These are phyloP conservation scores for Tachina lurida DNA, from an alignment of 2,888 invertebrate species.

Conservation along the genomic window DNA sequence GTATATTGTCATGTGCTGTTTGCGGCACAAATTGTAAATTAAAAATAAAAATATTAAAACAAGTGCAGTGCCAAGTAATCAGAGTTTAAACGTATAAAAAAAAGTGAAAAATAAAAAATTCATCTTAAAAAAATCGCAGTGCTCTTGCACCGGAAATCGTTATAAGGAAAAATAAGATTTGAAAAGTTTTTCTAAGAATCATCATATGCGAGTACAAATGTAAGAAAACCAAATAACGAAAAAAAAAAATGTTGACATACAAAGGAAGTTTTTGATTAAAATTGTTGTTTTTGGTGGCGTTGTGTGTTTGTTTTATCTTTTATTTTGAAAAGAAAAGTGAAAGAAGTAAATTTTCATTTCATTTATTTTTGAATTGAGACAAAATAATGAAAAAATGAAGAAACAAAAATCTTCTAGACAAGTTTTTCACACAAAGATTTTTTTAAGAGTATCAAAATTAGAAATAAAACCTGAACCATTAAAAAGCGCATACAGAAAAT, in stretches of 20 bases:
- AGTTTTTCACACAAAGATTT: no score
- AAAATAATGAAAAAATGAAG: not conserved
- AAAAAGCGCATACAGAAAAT: no score
- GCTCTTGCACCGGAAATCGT: conserved; percentile 67
- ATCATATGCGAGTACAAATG: conserved; percentile 45
- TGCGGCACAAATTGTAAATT: conserved; percentile 26
- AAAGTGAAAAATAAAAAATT: conserved; percentile 35
- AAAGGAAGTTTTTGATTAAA: conserved; percentile 52
- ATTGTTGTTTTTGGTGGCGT: not conserved
- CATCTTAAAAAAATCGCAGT: conserved; percentile 29
- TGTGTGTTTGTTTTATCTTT: conserved; percentile 18
- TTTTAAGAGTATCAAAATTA: no score
- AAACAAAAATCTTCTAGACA: no score
- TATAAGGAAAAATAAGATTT: conserved; percentile 34
- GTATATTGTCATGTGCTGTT: conserved; percentile 42
- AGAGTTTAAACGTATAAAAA: conserved; percentile 45
- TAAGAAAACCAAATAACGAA: conserved; percentile 70
- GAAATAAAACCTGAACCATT: no score
- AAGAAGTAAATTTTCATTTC: no score
- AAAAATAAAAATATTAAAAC: conserved; percentile 46
- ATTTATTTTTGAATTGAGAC: not conserved
- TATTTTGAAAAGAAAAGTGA: not conserved
- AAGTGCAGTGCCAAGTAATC: conserved; percentile 70
- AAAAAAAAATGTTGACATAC: conserved; percentile 56
- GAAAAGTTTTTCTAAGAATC: conserved; percentile 51